Evolutionary conservation across 30 jellyfish, hydroid and myxozoan species (phyloP), one percentile per base, ranked within the genome.

Genomic region (Pseudorhiza aurosa): DNA sequence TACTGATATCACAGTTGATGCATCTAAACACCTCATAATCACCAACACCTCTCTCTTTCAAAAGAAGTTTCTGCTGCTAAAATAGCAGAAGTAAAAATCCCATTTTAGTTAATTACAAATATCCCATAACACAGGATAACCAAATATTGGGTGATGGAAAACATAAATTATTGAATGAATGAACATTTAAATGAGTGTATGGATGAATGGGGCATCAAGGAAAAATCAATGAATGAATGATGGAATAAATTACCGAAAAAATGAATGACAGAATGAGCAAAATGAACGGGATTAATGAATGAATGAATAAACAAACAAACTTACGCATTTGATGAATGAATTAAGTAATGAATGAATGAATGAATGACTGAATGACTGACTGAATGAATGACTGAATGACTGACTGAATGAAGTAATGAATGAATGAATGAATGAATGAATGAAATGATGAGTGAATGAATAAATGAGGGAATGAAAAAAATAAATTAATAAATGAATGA

Each of bases 21-120:
- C 99, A 93, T 36, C 68, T 65, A 59, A 43, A 68, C 2, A 86
- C 89, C 51, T 65, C 51, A 91, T 96, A 93, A 44, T 85, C 97
- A 19, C 84, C 90, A 58, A 80, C 72, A 39, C 31, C 31, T 50
- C 97, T 57, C 30, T 72, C 83, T 53, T 85, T 72, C 12, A 76
- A 51, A 35, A 93, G 71, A 17, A 93, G 40, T 19, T 49, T 19
- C 55, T 93, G 97, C 68, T 94, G 94, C 98, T 92, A 68, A 0
- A 65, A 79, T 14, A 44, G 35, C 46, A 68, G n/a, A 18, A 73
- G 44, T 58, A 18, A 22, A 43, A 8, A 7, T 47, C 60, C 19
- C 15, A 3, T 14, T 22, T 4, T 46, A 6, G 19, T 27, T 6
- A 14, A 14, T 46, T 14, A n/a, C n/a, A n/a, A n/a, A n/a, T 14